Evolutionary conservation across 2,113 vertebrate species (phyloP).

Genomic region (Corynorhinus townsendii): DNA sequence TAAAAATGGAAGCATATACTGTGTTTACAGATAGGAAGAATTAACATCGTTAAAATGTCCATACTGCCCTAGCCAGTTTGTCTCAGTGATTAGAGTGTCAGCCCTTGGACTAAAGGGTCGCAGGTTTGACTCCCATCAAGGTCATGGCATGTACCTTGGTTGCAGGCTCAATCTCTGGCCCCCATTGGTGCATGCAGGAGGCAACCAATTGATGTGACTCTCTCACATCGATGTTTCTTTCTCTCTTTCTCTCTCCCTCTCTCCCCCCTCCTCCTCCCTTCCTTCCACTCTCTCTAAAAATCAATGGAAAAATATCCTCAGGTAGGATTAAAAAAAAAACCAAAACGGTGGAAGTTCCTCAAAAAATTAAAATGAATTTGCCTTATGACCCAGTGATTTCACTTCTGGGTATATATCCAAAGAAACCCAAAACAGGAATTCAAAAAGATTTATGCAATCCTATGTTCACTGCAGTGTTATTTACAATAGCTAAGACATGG

Average conservation of each 20-base stretch:
- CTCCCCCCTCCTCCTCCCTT: too few species aligned
- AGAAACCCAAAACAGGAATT: neutral
- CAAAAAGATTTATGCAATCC: neutral
- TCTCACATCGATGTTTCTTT: neutral
- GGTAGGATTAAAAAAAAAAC: neutral
- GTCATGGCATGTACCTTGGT: neutral
- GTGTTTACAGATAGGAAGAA: too few species aligned
- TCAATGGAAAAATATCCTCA: neutral
- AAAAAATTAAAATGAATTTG: neutral
- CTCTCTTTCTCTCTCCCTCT: too few species aligned
- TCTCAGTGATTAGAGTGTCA: neutral
- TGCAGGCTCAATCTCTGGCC: neutral
- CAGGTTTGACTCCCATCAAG: neutral
- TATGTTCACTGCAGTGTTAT: neutral
- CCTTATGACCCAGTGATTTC: neutral
- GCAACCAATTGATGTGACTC: neutral
- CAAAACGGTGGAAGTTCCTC: neutral
- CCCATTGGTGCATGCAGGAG: neutral
- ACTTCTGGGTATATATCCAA: neutral
- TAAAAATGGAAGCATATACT: too few species aligned
- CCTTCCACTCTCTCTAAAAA: neutral
- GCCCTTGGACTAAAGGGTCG: neutral
- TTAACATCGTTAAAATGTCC: too few species aligned
- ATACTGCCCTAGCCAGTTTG: neutral
- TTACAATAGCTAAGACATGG: neutral